These are phyloP conservation scores for Chrysopa pallens DNA, from an alignment of 1,140 invertebrate genomes.

Conservation along the genomic window DNA sequence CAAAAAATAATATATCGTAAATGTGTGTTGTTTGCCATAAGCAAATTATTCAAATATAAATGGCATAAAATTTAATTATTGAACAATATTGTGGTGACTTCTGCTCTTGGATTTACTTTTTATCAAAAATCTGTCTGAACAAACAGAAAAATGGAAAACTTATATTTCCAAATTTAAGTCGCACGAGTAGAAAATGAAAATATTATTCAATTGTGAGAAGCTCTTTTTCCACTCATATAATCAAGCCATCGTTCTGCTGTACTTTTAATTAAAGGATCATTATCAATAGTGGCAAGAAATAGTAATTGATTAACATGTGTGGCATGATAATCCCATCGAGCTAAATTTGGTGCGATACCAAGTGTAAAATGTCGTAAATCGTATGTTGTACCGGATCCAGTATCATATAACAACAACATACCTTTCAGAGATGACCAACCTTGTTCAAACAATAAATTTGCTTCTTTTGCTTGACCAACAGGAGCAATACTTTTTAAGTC, in stretches of 20 bases:
- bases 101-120: no score
- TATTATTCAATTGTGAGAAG: slow-evolving; percentile 61
- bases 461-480: slow-evolving; percentile 39
- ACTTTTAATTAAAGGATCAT: slow-evolving; percentile 60
- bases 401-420: slow-evolving; percentile 85
- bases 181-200: no score
- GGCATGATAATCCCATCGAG: slow-evolving; percentile 94
- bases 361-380: slow-evolving; percentile 86
- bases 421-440: slow-evolving; percentile 79
- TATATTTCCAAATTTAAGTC: no score
- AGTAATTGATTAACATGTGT: slow-evolving; percentile 95
- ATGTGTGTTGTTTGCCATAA: no score
- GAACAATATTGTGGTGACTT: no score
- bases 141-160: no score
- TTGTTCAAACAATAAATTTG: slow-evolving; percentile 58
- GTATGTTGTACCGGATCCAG: slow-evolving; percentile 90
- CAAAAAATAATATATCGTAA: no score
- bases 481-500: slow-evolving; percentile 64
- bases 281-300: slow-evolving; percentile 72
- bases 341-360: slow-evolving; percentile 77
- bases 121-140: no score
- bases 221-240: slow-evolving; percentile 89
- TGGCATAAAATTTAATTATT: no score
- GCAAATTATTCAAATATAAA: no score
- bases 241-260: slow-evolving; percentile 87